These are phyloP conservation scores for Clarias gariepinus DNA, from an alignment of 2,113 vertebrate species.

Conservation along the genomic window DNA sequence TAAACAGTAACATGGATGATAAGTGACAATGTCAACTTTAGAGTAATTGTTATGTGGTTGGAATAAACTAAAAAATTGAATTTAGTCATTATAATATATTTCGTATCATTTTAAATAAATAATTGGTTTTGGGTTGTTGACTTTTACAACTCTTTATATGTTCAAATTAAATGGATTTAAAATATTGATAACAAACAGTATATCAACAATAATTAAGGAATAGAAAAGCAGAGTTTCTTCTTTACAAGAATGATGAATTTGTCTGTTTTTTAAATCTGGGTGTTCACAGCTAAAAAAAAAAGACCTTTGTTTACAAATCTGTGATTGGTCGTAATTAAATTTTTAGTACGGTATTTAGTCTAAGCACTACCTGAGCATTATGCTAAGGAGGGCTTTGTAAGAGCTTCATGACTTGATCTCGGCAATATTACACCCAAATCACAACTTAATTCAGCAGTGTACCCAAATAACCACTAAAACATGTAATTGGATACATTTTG, in stretches of 20 bases:
- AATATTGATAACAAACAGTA: not conserved
- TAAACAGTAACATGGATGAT: not conserved
- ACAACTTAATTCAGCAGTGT: not conserved
- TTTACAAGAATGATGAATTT: not conserved
- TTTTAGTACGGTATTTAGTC: not conserved
- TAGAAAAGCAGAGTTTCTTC: not conserved
- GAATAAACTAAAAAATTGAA: not conserved
- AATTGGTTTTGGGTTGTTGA: not conserved
- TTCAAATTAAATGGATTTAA: not conserved
- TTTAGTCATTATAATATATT: not conserved
- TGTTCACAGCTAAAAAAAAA: too few relatives aligned
- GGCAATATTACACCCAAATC: not conserved
- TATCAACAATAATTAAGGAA: not conserved
- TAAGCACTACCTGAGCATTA: not conserved
- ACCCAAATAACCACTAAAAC: not conserved
- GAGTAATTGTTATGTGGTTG: constrained; percentile 12
- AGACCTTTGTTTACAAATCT: not conserved
- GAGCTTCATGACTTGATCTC: not conserved
- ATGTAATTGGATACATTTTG: not conserved
- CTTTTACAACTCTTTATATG: not conserved
- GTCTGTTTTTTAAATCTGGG: too few relatives aligned
- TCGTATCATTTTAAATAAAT: not conserved
- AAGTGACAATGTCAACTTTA: constrained; percentile 33
- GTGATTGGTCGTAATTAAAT: not conserved
- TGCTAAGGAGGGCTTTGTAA: not conserved